Conservation (phyloP, 2,113 vertebrate genomes). For the Engystomops pustulosus region DNA sequence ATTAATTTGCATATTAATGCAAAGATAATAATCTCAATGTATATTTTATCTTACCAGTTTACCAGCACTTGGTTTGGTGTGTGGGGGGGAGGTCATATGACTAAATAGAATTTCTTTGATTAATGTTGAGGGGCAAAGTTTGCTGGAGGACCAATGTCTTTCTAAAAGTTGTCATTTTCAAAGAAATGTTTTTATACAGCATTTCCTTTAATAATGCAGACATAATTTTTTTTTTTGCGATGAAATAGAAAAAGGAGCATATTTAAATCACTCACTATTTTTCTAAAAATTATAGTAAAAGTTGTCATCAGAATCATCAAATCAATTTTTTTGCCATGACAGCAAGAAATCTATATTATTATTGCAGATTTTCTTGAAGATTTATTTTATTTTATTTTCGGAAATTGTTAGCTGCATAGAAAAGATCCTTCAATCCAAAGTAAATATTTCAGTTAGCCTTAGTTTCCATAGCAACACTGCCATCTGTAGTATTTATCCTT, state of each 20-base stretch:
- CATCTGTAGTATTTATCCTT: conserved; percentile 47
- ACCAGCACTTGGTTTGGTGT: too few species aligned
- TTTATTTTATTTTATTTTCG: conserved; percentile 17
- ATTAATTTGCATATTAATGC: too few species aligned
- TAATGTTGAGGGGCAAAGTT: too few species aligned
- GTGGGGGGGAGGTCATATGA: too few species aligned
- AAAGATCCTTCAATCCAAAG: conserved; percentile 36
- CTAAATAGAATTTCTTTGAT: too few species aligned
- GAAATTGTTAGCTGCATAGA: conserved; percentile 33
- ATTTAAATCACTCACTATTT: background rate
- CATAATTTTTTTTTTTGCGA: background rate
- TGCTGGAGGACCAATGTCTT: too few species aligned
- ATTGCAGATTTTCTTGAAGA: conserved; percentile 4
- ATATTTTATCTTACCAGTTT: too few species aligned
- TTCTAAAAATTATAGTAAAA: conserved; percentile 1
- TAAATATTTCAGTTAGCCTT: conserved; percentile 45
- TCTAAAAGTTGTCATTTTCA: background rate
- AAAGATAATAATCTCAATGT: too few species aligned
- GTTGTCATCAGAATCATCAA: conserved; percentile 15
- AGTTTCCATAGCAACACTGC: conserved; percentile 42
- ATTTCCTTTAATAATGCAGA: background rate
- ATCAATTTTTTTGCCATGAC: conserved; percentile 20
- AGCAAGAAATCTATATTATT: conserved; percentile 26
- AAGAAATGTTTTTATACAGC: background rate
- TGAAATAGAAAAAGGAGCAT: background rate